A percentile compares a stretch with the other conserved stretches of the same genome.
Conservation (phyloP, 2,113 vertebrate genomes). For the Passer domesticus region DNA sequence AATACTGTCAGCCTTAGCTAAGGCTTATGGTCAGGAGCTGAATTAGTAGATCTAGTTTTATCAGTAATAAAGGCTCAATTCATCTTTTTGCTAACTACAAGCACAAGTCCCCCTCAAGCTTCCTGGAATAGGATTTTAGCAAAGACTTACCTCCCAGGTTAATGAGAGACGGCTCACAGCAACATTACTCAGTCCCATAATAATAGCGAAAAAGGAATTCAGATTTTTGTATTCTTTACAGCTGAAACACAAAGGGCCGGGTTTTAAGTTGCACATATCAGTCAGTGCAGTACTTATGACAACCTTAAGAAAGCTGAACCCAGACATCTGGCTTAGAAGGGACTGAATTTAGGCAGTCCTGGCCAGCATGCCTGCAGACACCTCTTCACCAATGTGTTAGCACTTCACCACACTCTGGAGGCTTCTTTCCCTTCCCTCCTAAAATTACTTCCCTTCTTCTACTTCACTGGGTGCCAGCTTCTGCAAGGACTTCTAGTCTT, state of each 20-base stretch:
- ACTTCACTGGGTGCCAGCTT: not conserved
- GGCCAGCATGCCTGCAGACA: not conserved
- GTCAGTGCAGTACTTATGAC: not conserved
- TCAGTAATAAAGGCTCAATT: not conserved
- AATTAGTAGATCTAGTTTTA: constrained; percentile 19
- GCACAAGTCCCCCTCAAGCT: not conserved
- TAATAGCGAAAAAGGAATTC: constrained; percentile 94
- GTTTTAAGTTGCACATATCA: constrained; percentile 1
- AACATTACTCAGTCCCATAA: constrained; percentile 97
- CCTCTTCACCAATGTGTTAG: not conserved
- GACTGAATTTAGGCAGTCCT: not conserved
- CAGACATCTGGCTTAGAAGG: not conserved
- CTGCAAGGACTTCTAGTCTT: not conserved
- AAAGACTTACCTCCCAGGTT: constrained; percentile 93
- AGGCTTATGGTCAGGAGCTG: not conserved
- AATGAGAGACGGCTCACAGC: constrained; percentile 91
- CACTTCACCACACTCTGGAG: not conserved
- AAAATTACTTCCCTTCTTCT: not conserved
- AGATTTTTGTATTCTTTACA: constrained; percentile 98
- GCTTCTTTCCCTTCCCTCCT: not conserved
- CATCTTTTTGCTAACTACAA: constrained; percentile 19
- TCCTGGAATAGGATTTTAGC: not conserved
- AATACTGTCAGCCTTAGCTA: not conserved
- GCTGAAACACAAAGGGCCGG: constrained; percentile 78
- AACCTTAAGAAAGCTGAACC: not conserved